phyloP scores from a whole-genome alignment of 1,140 invertebrate species.

The Neomicropteryx cornuta region DNA sequence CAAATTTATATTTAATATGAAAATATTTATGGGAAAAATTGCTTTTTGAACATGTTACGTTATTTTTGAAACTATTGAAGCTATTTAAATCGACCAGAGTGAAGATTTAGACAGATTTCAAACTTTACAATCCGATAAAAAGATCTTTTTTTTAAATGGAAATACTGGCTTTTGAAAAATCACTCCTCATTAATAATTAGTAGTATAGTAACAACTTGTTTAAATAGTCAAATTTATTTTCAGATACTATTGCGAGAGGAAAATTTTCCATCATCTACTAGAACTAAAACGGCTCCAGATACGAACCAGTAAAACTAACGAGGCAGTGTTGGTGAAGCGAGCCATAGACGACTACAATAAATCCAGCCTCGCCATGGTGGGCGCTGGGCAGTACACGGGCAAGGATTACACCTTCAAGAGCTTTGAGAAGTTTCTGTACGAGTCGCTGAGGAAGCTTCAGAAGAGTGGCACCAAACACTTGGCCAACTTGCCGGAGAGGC shows the following conservation, averaged over 20 bases:
- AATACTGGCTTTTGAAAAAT: too few relatives aligned
- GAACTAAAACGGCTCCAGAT: conserved; percentile 90
- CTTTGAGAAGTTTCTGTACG: conserved; percentile 88
- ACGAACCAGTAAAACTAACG: conserved; percentile 76
- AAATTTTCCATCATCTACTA: conserved; percentile 88
- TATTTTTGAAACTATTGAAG: too few relatives aligned
- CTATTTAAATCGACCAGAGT: too few relatives aligned
- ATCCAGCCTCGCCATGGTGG: conserved; percentile 56
- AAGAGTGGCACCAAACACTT: conserved; percentile 50
- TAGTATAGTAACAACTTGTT: too few relatives aligned
- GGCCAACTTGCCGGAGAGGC: conserved; percentile 45
- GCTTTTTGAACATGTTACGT: too few relatives aligned
- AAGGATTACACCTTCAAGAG: conserved; percentile 67
- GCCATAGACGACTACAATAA: conserved; percentile 70
- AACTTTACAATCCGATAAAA: too few relatives aligned
- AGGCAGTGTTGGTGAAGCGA: conserved; percentile 80
- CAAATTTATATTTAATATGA: too few relatives aligned
- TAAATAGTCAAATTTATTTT: conserved; percentile 13
- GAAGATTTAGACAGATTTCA: too few relatives aligned
- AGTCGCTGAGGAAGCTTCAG: conserved; percentile 69
- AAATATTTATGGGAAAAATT: too few relatives aligned
- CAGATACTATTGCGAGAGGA: conserved; percentile 82
- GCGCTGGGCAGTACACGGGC: conserved; percentile 58
- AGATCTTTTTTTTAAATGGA: too few relatives aligned
- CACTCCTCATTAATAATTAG: too few relatives aligned